These are phyloP conservation scores for Cotesia congregata DNA, from an alignment of 2,888 invertebrate genomes.

Conservation along the genomic window DNA sequence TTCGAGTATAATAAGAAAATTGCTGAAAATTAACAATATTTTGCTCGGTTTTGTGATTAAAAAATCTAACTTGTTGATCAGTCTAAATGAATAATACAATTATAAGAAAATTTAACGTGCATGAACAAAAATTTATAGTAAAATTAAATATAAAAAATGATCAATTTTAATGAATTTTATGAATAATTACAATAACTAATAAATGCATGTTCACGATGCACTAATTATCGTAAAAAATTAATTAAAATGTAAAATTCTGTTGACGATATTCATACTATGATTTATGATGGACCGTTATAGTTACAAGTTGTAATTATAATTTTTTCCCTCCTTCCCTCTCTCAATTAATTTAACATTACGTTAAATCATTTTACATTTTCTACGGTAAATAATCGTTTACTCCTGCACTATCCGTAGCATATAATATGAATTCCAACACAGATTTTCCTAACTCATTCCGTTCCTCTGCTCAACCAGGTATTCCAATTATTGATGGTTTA, in stretches of 20 bases:
- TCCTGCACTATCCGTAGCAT: neutral
- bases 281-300: neutral
- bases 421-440: slow-evolving; percentile 7
- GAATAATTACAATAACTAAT: too few species aligned
- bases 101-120: too few species aligned
- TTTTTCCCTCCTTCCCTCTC: too few species aligned
- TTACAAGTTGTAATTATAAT: too few species aligned
- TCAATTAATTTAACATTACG: neutral
- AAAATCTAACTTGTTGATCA: too few species aligned
- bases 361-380: neutral
- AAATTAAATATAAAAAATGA: too few species aligned
- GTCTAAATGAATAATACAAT: too few species aligned
- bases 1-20: too few species aligned
- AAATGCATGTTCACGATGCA: neutral
- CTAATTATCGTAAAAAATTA: neutral
- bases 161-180: too few species aligned
- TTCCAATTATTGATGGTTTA: slow-evolving; percentile 25
- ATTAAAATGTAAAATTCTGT: neutral
- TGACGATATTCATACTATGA: neutral
- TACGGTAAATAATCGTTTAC: neutral
- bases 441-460: slow-evolving; percentile 10
- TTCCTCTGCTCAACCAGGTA: neutral
- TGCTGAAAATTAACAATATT: too few species aligned
- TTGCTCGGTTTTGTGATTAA: too few species aligned
- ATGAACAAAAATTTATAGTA: too few species aligned